Percentiles rank a stretch among this genome's conserved stretches.
phyloP scores from a whole-genome alignment of 1,140 invertebrate species.

The Drosophila miranda region DNA sequence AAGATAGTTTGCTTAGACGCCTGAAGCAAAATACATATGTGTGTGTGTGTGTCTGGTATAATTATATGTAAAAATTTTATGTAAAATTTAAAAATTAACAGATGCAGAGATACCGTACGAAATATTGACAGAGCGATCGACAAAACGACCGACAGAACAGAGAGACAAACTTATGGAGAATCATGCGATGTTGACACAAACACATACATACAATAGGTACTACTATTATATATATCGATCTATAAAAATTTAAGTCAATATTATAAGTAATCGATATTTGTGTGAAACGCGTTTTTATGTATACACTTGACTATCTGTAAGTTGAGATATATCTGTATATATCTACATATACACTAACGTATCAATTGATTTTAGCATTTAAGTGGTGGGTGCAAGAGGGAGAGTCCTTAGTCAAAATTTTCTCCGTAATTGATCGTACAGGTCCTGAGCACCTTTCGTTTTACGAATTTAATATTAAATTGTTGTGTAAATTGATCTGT shows the following conservation, averaged over 20 bases:
- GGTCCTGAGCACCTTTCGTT: conserved; percentile 39
- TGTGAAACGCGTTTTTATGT: conserved; percentile 59
- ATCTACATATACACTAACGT: conserved; percentile 33
- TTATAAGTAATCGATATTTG: conserved; percentile 53
- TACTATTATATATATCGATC: conserved; percentile 13
- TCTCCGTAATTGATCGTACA: too few relatives aligned
- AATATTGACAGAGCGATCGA: not conserved
- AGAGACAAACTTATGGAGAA: conserved; percentile 4
- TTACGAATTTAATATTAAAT: conserved; percentile 45
- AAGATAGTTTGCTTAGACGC: too few relatives aligned
- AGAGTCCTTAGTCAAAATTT: not conserved
- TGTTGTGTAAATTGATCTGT: conserved; percentile 21
- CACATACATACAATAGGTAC: conserved; percentile 18
- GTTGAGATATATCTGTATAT: conserved; percentile 62
- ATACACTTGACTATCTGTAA: conserved; percentile 39
- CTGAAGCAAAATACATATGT: too few relatives aligned
- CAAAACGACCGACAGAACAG: too few relatives aligned
- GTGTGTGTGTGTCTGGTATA: too few relatives aligned
- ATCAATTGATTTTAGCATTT: conserved; percentile 43
- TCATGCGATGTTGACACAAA: conserved; percentile 13
- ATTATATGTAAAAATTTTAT: too few relatives aligned
- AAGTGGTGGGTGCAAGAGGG: conserved; percentile 1
- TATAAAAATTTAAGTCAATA: conserved; percentile 15
- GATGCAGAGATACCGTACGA: too few relatives aligned
- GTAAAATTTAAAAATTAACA: too few relatives aligned